Evolutionary conservation across 2,113 vertebrate genomes (phyloP), one percentile per base, ranked within the genome.

Genomic region (Phalacrocorax brasilianus): DNA sequence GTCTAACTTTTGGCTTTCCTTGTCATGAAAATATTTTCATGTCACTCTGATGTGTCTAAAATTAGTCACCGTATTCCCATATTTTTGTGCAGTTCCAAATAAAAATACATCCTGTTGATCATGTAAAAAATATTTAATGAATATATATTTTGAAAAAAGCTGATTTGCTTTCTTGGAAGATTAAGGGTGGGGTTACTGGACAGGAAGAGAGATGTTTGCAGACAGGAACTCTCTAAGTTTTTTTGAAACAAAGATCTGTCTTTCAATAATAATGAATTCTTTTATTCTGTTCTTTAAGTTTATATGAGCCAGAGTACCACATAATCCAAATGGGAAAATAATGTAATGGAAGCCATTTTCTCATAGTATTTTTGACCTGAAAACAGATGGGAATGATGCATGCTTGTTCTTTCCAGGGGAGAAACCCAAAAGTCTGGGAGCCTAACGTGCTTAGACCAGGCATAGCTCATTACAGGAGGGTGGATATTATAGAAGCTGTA

Each of bases 71-170:
- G 66, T 89, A 86, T 75, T 68, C 35, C 18, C 45, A n/a, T 81
- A 19, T 91, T 91, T 87, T 93, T 93, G 27, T 96, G 42, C 73
- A 33, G 35, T 50, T 93, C 32, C 73, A 92, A 95, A 96, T 61
- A 94, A 78, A 83, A 89, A 74, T 70, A n/a, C 55, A 94, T 98
- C 96, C 94, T 98, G 95, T 97, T 97, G 85, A 86, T 96, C 16
- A 38, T 63, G 35, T 63, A 62, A 96, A 94, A 96, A 93, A 83
- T 94, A 82, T 12, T 55, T 59, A 91, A 7, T 94, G 88, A 74
- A 44, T 89, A 55, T 72, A n/a, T 91, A 28, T 61, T 96, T 91
- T 0, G 8, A 95, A 91, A 67, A 44, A 68, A 77, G 32, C 40
- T 68, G 22, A 14, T 96, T 95, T 94, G 32, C 78, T 33, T 83